These are phyloP conservation scores for Eudorcas thomsonii DNA, from an alignment of 2,113 vertebrate species.

Conservation along the genomic window DNA sequence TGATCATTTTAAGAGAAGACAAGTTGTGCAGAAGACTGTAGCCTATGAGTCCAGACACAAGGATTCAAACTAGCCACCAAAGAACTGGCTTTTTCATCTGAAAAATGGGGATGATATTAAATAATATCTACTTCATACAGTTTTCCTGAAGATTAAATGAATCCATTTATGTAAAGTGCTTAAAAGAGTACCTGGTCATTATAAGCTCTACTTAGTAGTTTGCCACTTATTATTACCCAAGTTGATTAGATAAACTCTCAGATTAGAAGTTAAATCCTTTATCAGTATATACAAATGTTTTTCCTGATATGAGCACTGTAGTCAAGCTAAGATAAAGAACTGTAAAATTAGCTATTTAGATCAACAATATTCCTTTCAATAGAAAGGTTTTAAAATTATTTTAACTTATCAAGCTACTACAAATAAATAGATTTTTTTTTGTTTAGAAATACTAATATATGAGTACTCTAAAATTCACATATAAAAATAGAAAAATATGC, in stretches of 20 bases:
- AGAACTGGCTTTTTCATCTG: background rate
- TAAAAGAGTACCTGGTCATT: background rate
- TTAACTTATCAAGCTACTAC: background rate
- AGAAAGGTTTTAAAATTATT: background rate
- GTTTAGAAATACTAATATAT: background rate
- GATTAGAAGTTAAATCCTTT: background rate
- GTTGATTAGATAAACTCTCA: background rate
- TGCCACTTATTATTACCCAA: background rate
- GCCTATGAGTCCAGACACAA: background rate
- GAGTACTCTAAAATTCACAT: background rate
- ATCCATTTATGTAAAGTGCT: background rate
- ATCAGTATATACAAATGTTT: background rate
- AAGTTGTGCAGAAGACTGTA: background rate
- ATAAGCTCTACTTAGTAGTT: background rate
- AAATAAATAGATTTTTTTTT: background rate
- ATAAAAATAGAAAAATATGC: slow-evolving; percentile 5
- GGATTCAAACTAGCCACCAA: background rate
- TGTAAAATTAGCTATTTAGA: background rate
- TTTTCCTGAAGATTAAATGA: background rate
- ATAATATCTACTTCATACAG: background rate
- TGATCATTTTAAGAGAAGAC: background rate
- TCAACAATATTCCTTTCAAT: background rate
- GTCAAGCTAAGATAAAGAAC: background rate
- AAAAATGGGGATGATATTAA: background rate
- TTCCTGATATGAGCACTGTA: background rate